Evolutionary conservation across 2,888 invertebrate genomes (phyloP), one percentile per base, ranked within the genome.

Genomic region (Teleiodes luculella): DNA sequence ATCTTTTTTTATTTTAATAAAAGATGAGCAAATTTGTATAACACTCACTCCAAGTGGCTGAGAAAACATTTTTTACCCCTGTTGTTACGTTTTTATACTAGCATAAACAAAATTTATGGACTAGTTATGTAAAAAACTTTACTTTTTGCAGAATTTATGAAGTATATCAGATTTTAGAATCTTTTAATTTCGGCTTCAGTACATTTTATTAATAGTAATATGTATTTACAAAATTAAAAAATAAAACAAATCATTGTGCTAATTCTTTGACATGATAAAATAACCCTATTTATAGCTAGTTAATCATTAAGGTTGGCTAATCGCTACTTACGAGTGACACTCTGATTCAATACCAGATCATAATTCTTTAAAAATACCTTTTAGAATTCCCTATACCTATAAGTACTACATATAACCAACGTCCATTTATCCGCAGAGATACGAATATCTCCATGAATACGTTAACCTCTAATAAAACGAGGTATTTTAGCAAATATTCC

Each of bases 401-500:
- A 33, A 33, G n/a, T n/a, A 33, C 4, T n/a, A 8, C 33, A 3
- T 8, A 11, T 11, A 3, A 33, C n/a, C n/a, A 33, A 24, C 3
- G 14, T 14, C 1, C 14, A 13, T 14, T 14, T 7, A 14, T 13
- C 14, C 13, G 14, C 4, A n/a, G 13, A 37, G 35, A 35, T 35
- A 33, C 13, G 1, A 37, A 3, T 14, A 20, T 2, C 39, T 2
- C 24, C 43, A 65, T 70, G 71, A 72, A 72, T 70, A 74, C 61
- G 57, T 71, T 71, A 70, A 70, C 72, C 68, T 64, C 61, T 63
- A 65, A 62, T 63, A 66, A 64, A 56, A 62, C 59, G 64, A 70
- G 72, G 66, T 70, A 78, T 76, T 74, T 70, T 54, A 16, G 68
- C 72, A 78, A 78, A 79, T 83, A 82, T 78, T 75, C 65, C 78